Base-by-base conservation (phyloP, 2,113 vertebrate genomes). In the Cottus gobio region DNA sequence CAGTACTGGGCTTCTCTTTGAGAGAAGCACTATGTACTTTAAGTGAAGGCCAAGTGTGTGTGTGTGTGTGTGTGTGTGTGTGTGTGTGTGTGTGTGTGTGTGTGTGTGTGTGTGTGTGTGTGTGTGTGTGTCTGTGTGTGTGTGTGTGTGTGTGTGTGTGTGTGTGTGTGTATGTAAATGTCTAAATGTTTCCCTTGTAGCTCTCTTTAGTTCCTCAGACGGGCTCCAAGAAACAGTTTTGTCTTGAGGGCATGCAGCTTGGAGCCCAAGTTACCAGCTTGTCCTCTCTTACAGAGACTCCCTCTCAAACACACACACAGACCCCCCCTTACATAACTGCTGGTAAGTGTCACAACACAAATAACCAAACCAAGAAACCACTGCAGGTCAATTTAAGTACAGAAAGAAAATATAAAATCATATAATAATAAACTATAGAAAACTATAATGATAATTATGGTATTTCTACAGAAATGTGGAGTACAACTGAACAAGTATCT, bases 191-290 rank as follows among this genome's bases (percentile, higher is more conserved):
- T 75, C 79, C 77, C 75, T 71, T 66, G 37, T 83, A 79, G 65
- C 65, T 79, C 50, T 75, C 26, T 37, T 74, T 11, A 54, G 60
- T 78, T 50, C 82, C 83, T 63, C 44, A 63, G 76, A 84, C 52
- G 1, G 73, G 74, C 83, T 79, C 84, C 82, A 57, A 87, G 48
- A 84, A 89, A 87, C 83, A 81, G 73, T 56, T 84, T 79, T 88
- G 74, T 86, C 52, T 88, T 42, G 80, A 79, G 58, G 81, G 37
- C 60, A 70, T 10, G 18, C 62, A 30, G 13, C 56, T 58, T 31
- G 7, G 20, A 63, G 61, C 46, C 86, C 74, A 80, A 61, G 77
- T 75, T 62, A 18, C 57, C 7, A 9, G 46, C 28, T 37, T 7
- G 18, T 77, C 30, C 64, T 22, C 28, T 52, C 60, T 48, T 3